Percentiles rank a stretch among this genome's conserved stretches.
Conservation (phyloP, 2,888 invertebrate genomes). For the Drosophila robusta region DNA sequence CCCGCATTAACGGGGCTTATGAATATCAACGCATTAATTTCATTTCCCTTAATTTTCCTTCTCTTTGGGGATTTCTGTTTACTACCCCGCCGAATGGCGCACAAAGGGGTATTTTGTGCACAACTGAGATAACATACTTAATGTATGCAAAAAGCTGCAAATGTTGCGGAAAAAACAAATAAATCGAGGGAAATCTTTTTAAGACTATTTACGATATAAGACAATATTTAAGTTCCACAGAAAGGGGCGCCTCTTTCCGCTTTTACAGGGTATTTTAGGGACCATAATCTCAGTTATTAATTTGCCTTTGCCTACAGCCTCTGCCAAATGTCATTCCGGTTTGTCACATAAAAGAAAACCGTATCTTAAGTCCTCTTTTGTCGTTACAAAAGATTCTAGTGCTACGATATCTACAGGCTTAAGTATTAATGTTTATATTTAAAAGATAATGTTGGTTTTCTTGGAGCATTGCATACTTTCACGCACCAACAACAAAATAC, state of each 20-base stretch:
- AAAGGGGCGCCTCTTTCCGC: too few relatives aligned
- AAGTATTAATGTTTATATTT: too few relatives aligned
- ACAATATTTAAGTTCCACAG: neutral
- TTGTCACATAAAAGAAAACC: conserved; percentile 12
- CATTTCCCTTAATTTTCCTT: conserved; percentile 46
- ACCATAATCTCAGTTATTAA: neutral
- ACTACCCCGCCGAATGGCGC: neutral
- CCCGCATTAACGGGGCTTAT: conserved; percentile 46
- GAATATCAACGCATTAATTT: conserved; percentile 56
- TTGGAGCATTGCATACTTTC: too few relatives aligned
- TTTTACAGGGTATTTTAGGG: conserved; percentile 11
- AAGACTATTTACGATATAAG: neutral
- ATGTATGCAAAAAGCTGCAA: neutral
- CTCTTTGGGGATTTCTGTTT: conserved; percentile 12
- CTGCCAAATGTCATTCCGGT: conserved; percentile 47
- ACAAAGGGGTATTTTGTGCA: neutral
- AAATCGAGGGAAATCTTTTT: too few relatives aligned
- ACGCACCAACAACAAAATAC: too few relatives aligned
- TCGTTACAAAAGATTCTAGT: too few relatives aligned
- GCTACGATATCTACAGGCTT: too few relatives aligned
- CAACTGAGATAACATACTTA: too few relatives aligned
- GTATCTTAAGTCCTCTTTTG: too few relatives aligned
- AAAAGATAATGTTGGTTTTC: too few relatives aligned
- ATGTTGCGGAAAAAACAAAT: neutral
- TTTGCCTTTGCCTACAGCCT: conserved; percentile 7